Percentiles rank a stretch among this genome's conserved stretches.
phyloP scores from a whole-genome alignment of 2,888 invertebrate genomes.

The Abrostola tripartita region DNA sequence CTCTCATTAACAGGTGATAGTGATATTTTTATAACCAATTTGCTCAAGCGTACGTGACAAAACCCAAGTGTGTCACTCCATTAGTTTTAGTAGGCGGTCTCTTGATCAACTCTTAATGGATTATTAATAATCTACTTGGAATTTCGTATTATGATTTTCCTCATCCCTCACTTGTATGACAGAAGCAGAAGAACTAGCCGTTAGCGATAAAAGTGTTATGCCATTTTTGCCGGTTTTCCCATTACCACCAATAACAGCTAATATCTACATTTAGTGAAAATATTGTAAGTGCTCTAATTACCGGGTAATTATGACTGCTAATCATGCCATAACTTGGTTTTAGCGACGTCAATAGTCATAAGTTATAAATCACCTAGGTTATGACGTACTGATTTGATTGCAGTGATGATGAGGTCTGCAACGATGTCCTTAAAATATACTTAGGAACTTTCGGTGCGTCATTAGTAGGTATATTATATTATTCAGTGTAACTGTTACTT shows the following conservation, averaged over 20 bases:
- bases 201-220: not conserved
- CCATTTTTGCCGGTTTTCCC: slow-evolving; percentile 15
- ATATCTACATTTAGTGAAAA: slow-evolving; percentile 13
- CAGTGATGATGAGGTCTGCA: slow-evolving; percentile 7
- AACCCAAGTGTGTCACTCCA: slow-evolving; percentile 75
- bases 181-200: slow-evolving; percentile 1
- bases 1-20: slow-evolving; percentile 69
- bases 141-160: slow-evolving; percentile 74
- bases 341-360: slow-evolving; percentile 23
- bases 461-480: not conserved
- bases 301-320: slow-evolving; percentile 10
- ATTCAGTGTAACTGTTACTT: not conserved
- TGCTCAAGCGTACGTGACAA: slow-evolving; percentile 78
- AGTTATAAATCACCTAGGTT: not conserved
- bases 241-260: slow-evolving; percentile 2
- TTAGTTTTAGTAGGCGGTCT: slow-evolving; percentile 63
- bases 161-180: slow-evolving; percentile 48
- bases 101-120: slow-evolving; percentile 69
- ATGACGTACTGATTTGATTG: slow-evolving; percentile 27
- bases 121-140: slow-evolving; percentile 67
- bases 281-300: slow-evolving; percentile 6
- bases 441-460: slow-evolving; percentile 13
- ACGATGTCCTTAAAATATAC: not conserved
- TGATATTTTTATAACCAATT: slow-evolving; percentile 65
- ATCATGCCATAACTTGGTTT: slow-evolving; percentile 15